These are phyloP conservation scores for Calyptommatus sinebrachiatus DNA, from an alignment of 2,113 vertebrate species.

Conservation along the genomic window DNA sequence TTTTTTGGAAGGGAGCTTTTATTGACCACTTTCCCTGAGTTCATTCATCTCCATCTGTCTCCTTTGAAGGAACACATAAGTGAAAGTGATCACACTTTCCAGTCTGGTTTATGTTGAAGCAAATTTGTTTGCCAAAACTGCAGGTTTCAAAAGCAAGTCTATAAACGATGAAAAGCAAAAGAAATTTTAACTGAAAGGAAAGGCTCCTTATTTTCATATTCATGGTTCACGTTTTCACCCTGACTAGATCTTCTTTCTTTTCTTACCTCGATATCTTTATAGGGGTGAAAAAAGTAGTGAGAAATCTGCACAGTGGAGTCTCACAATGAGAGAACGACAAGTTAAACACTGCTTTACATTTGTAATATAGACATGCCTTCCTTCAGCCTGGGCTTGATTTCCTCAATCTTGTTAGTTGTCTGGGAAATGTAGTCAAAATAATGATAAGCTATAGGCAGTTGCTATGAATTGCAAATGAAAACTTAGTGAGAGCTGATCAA, in stretches of 20 bases:
- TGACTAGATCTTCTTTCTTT: neutral
- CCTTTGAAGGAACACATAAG: too few relatives aligned
- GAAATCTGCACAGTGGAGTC: neutral
- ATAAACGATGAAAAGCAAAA: neutral
- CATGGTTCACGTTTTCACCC: neutral
- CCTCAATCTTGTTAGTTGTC: conserved; percentile 28
- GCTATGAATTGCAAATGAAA: conserved; percentile 59
- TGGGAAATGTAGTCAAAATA: conserved; percentile 62
- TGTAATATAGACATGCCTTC: conserved; percentile 1
- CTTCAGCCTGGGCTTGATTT: conserved; percentile 40
- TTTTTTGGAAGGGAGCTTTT: too few relatives aligned
- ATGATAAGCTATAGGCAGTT: conserved; percentile 45
- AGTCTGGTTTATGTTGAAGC: too few relatives aligned
- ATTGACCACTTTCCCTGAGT: too few relatives aligned
- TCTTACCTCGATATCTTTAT: neutral
- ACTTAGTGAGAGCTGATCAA: conserved; percentile 54
- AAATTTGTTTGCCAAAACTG: neutral
- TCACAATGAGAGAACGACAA: neutral
- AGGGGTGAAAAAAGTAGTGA: neutral
- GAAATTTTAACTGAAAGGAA: neutral
- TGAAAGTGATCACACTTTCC: too few relatives aligned
- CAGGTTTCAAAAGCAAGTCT: neutral
- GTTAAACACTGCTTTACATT: conserved; percentile 17
- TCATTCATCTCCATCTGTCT: too few relatives aligned
- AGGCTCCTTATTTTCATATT: neutral